Conservation (phyloP, 2,888 invertebrate species). For the Eupithecia pulchellata region DNA sequence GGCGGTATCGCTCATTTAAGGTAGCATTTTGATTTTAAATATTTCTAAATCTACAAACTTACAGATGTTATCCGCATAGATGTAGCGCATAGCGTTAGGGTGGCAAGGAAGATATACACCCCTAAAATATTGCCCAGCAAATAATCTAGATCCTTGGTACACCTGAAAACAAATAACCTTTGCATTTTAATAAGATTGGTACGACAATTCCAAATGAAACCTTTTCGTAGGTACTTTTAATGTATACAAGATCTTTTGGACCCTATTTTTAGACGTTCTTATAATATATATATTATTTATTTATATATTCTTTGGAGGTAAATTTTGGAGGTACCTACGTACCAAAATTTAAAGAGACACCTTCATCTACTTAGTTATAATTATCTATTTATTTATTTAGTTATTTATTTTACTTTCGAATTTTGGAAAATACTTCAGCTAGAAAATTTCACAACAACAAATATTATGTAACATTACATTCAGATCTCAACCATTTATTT, state of each 20-base stretch:
- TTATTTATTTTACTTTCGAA: too few species aligned
- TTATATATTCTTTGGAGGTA: too few species aligned
- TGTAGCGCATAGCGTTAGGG: slow-evolving; percentile 69
- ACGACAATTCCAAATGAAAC: background rate
- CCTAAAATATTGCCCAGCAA: slow-evolving; percentile 64
- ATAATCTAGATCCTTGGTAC: slow-evolving; percentile 53
- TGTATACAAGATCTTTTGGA: background rate
- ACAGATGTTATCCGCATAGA: slow-evolving; percentile 68
- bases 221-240: background rate
- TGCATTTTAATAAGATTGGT: background rate
- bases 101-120: slow-evolving; percentile 67
- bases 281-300: too few species aligned
- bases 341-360: background rate
- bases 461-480: too few species aligned
- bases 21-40: background rate
- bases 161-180: slow-evolving; percentile 53
- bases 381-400: too few species aligned
- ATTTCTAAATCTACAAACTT: slow-evolving; percentile 39
- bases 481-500: background rate
- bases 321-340: too few species aligned
- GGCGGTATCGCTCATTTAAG: background rate
- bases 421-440: too few species aligned
- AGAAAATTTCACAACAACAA: too few species aligned
- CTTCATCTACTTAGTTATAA: too few species aligned
- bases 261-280: background rate